Base-by-base conservation (phyloP, 2,888 invertebrate genomes). In the Tiliacea aurago region DNA sequence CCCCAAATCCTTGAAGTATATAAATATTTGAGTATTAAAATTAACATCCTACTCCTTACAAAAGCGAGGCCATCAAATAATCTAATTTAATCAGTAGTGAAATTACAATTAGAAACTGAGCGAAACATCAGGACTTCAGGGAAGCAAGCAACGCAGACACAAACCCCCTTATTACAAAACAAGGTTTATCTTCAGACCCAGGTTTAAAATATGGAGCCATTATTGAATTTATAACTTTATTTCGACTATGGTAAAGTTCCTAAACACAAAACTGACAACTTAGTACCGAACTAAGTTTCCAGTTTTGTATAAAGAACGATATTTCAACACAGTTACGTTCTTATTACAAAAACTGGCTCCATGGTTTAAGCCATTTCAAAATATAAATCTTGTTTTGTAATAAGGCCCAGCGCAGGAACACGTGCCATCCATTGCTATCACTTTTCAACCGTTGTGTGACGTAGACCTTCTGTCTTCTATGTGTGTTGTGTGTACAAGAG, bases 361-460 rank as follows among this genome's bases (percentile, higher is more conserved):
- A n/a, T n/a, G n/a, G n/a, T n/a, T n/a, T n/a, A n/a, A n/a, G n/a
- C n/a, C n/a, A n/a, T n/a, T n/a, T n/a, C n/a, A n/a, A n/a, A n/a
- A n/a, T n/a, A n/a, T n/a, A n/a, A n/a, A 72, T n/a, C 72, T 58
- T 66, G 49, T 23, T 23, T 4, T 45, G n/a, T 4, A 33, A 33
- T 4, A 4, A 2, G 43, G 63, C 70, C 70, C 15, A 6, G 7
- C 56, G 18, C 56, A 58, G 33, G 20, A 33, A 58, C 20, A 33
- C 6, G 56, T 28, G 56, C 18, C 18, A 10, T 56, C 28, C 18
- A 33, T 56, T 56, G 20, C 28, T 28, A 15, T 55, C 43, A 33
- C 37, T 13, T 45, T 15, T 45, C n/a, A 49, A 49, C 20, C 15
- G 18, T 41, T 49, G 33, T 67, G 23, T 18, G 18, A 2, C 56